Conservation (phyloP, 64 coral and sea anemone species). For the Montipora capricornis region DNA sequence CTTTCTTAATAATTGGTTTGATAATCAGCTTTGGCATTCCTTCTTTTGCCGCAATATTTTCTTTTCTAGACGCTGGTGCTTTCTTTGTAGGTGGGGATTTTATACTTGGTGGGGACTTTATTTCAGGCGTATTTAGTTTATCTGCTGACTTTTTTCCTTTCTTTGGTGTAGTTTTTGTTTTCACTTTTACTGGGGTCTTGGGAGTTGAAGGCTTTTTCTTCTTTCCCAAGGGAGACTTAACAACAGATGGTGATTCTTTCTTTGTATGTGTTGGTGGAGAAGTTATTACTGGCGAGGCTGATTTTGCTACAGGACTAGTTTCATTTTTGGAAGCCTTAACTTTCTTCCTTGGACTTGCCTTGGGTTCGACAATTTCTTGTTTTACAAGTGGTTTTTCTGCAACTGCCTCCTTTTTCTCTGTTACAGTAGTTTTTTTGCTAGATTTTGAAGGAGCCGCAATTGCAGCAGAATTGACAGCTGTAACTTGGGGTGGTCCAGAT, state of each 20-base stretch:
- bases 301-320: conserved; percentile 6
- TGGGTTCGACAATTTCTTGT: not conserved
- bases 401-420: conserved; percentile 7
- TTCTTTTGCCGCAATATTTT: conserved; percentile 22
- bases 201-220: conserved; percentile 17
- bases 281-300: not conserved
- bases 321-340: conserved; percentile 24
- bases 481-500: not conserved
- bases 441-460: not conserved
- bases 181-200: conserved; percentile 5
- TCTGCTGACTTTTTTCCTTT: conserved; percentile 60
- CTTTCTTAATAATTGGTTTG: conserved; percentile 77
- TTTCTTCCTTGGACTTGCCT: conserved; percentile 50
- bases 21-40: conserved; percentile 89
- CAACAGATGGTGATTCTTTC: conserved; percentile 47
- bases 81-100: conserved; percentile 64
- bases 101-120: conserved; percentile 53
- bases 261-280: not conserved
- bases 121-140: not conserved
- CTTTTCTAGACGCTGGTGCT: not conserved
- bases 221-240: conserved; percentile 8
- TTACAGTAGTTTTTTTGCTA: not conserved
- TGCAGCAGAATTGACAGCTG: not conserved
- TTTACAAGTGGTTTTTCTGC: conserved; percentile 4
- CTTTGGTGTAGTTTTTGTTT: conserved; percentile 55